Evolutionary conservation across 2,888 invertebrate species (phyloP).

Genomic region (Zelleria hepariella): DNA sequence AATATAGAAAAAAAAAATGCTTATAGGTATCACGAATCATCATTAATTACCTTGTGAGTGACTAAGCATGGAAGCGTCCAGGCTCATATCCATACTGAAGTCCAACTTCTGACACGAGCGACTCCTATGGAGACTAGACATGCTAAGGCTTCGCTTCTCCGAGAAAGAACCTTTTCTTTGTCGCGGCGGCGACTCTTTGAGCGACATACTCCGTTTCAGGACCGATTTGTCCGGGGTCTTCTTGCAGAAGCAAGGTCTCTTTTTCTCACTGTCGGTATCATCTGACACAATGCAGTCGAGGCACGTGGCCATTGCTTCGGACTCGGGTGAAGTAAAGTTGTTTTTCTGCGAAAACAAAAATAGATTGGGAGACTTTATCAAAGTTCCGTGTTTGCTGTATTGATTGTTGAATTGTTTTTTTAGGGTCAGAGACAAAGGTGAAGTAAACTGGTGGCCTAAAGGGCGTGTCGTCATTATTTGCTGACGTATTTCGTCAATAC

Average conservation of each 20-base stretch:
- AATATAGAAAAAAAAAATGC: no score
- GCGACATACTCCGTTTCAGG: slow-evolving; percentile 44
- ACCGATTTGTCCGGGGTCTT: slow-evolving; percentile 40
- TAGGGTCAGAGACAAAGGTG: not conserved
- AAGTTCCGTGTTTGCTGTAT: not conserved
- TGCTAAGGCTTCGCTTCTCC: slow-evolving; percentile 50
- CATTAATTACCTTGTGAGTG: not conserved
- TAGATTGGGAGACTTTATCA: not conserved
- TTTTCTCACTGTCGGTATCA: slow-evolving; percentile 25
- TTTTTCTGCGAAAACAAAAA: slow-evolving; percentile 43
- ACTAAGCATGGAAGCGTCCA: slow-evolving; percentile 50
- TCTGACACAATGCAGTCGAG: slow-evolving; percentile 39
- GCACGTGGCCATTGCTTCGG: slow-evolving; percentile 54
- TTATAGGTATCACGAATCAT: no score
- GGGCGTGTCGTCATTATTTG: not conserved
- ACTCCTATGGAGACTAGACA: slow-evolving; percentile 55
- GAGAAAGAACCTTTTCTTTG: slow-evolving; percentile 38
- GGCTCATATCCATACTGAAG: slow-evolving; percentile 68
- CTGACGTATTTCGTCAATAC: not conserved
- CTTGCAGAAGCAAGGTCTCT: slow-evolving; percentile 45
- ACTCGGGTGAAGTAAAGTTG: slow-evolving; percentile 54
- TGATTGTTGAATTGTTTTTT: not conserved
- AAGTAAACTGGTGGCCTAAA: not conserved
- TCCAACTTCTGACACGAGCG: slow-evolving; percentile 66
- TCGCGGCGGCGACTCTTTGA: slow-evolving; percentile 50